These are phyloP conservation scores for Avahi laniger DNA, from an alignment of 2,797 vertebrate species.

Conservation along the genomic window DNA sequence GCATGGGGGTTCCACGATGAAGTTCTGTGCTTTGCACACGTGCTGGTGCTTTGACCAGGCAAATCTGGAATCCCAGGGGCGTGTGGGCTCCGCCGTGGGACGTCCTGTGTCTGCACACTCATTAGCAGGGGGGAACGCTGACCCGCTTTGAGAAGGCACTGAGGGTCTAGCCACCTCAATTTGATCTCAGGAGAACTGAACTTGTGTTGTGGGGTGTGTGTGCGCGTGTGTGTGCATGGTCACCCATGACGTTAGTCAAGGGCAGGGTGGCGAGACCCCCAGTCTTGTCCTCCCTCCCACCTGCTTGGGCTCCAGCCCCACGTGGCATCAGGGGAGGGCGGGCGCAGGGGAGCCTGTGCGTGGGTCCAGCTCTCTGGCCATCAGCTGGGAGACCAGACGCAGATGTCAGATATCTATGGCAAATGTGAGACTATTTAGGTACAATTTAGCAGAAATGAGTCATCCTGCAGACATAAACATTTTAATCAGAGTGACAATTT, in stretches of 20 bases:
- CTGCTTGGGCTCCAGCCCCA: not conserved
- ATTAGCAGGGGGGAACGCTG: not conserved
- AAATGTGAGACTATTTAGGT: conserved; percentile 62
- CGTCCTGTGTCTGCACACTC: not conserved
- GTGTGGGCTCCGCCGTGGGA: not conserved
- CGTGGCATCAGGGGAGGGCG: not conserved
- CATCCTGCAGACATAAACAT: conserved; percentile 77
- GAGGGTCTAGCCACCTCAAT: not conserved
- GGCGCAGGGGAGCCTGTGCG: rapidly evolving
- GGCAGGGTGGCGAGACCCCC: not conserved
- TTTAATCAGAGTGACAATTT: conserved; percentile 78
- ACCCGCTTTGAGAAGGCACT: not conserved
- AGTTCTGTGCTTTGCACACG: not conserved
- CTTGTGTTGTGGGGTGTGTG: no score
- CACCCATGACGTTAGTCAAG: not conserved
- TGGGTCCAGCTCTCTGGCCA: not conserved
- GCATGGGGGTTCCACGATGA: not conserved
- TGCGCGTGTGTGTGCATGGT: not conserved
- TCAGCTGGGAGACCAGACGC: conserved; percentile 36
- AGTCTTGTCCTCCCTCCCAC: not conserved
- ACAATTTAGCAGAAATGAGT: conserved; percentile 61
- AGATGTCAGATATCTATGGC: conserved; percentile 61
- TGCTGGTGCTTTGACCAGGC: not conserved
- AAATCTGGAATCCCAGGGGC: not conserved
- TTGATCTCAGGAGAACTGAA: not conserved